phyloP scores from a whole-genome alignment of 2,888 invertebrate genomes.

The Eupeodes latifasciatus region DNA sequence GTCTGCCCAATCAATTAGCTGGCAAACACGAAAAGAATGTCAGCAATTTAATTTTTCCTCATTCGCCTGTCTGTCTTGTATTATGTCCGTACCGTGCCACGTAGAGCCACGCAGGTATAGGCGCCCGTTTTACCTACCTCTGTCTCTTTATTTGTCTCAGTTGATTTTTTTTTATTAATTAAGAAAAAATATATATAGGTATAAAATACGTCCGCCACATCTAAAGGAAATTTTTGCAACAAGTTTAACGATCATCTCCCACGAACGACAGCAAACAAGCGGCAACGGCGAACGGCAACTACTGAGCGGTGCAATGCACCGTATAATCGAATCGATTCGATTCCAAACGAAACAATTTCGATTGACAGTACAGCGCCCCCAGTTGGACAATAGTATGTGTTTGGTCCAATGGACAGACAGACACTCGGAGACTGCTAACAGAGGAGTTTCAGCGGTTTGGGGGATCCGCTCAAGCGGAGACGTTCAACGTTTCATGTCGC shows the following conservation, averaged over 20 bases:
- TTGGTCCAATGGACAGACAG: slow-evolving; percentile 36
- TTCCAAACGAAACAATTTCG: slow-evolving; percentile 61
- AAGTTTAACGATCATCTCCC: slow-evolving; percentile 71
- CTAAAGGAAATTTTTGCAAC: slow-evolving; percentile 50
- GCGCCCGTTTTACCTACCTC: slow-evolving; percentile 27
- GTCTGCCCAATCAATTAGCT: slow-evolving; percentile 71
- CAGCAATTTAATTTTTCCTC: slow-evolving; percentile 61
- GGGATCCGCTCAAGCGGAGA: background rate
- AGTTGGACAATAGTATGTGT: slow-evolving; percentile 64
- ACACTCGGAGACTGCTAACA: background rate
- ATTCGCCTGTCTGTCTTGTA: slow-evolving; percentile 17
- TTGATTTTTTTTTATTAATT: slow-evolving; percentile 44
- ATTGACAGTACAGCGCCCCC: slow-evolving; percentile 75
- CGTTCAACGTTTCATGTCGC: too few relatives aligned
- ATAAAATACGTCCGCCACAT: slow-evolving; percentile 10
- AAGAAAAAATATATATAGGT: slow-evolving; percentile 24
- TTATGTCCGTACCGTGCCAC: too few relatives aligned
- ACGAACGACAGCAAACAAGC: slow-evolving; percentile 45
- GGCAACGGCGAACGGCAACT: background rate
- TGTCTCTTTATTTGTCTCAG: background rate
- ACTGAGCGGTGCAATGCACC: slow-evolving; percentile 64
- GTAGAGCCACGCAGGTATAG: background rate
- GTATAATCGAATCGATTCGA: slow-evolving; percentile 70
- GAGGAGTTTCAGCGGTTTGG: slow-evolving; percentile 25
- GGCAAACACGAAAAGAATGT: slow-evolving; percentile 70